Evolutionary conservation across 2,888 invertebrate species (phyloP).

Genomic region (Strigamia crassipes): DNA sequence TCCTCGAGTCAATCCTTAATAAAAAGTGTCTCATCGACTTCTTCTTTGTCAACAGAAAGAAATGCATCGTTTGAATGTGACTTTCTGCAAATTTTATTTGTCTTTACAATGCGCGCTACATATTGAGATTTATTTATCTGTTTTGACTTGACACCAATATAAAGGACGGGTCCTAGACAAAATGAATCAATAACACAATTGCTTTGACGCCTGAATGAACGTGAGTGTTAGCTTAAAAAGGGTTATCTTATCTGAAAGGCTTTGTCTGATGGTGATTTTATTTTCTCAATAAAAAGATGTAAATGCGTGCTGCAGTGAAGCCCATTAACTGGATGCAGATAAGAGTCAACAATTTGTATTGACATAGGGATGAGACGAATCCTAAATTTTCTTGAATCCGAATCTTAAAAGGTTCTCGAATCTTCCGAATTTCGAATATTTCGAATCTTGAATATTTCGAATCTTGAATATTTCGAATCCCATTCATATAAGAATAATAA

Average conservation of each 20-base stretch:
- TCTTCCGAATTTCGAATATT: too few relatives aligned
- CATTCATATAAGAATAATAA: too few relatives aligned
- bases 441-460: too few relatives aligned
- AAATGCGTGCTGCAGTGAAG: too few relatives aligned
- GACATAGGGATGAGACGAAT: too few relatives aligned
- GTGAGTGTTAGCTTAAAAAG: neutral
- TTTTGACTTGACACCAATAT: neutral
- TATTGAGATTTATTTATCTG: neutral
- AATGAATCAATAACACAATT: neutral
- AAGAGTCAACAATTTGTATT: too few relatives aligned
- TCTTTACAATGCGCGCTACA: neutral
- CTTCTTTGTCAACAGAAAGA: too few relatives aligned
- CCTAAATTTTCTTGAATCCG: too few relatives aligned
- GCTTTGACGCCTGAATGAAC: neutral
- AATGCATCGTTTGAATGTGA: too few relatives aligned
- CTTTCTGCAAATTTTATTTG: neutral
- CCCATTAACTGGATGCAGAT: too few relatives aligned
- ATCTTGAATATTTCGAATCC: too few relatives aligned
- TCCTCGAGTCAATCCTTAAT: neutral
- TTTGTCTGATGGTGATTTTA: neutral
- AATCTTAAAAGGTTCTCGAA: too few relatives aligned
- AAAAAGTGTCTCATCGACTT: neutral
- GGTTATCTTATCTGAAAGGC: neutral
- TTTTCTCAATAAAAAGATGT: neutral
- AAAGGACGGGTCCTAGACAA: neutral